Base-by-base conservation (phyloP, 2,888 invertebrate genomes). In the Dolomedes plantarius region DNA sequence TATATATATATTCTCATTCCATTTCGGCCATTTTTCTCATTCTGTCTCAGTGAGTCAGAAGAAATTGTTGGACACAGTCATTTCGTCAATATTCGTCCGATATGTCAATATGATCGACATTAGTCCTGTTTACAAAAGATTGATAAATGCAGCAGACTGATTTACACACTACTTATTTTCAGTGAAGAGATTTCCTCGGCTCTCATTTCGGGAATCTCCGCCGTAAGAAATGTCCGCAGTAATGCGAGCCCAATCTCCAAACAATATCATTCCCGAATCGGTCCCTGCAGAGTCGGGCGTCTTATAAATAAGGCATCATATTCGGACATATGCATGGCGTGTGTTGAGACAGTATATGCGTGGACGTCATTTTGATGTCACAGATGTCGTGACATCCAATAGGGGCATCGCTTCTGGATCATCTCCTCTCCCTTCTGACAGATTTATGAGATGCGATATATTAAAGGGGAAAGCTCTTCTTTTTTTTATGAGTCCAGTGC, bases 381-480 rank as follows among this genome's bases (percentile, higher is more conserved):
- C 83, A 83, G 83, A 83, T 83, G 83, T 77, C 76, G 76, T 77
- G 83, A 83, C 83, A 77, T 77, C 67, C 76, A 71, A 77, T 77
- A 77, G 77, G 41, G 67, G 29, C 82, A 82, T 76, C 71, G 77
- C 72, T 83, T 77, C 77, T 77, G 83, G 77, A 83, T 83, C 77
- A 77, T 83, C 77, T 83, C 83, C 72, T 75, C 71, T 56, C 65
- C 29, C 16, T 67, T 32, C 41, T 83, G 83, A 83, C 83, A 83
- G 83, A 83, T 83, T 83, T 77, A 83, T 83, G 77, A 83, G 83
- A 83, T 76, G 71, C 46, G 82, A 83, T 83, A 83, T 83, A 83
- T 83, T 83, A 83, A 83, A 83, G 50, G 50, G 76, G 36, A 64
- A 50, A 65, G 64, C 41, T 13, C 13, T 46, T 28, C 75, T 62